Percentiles rank a stretch among this genome's conserved stretches.
These are phyloP conservation scores for Pammene fasciana DNA, from an alignment of 2,888 invertebrate species.

Conservation along the genomic window DNA sequence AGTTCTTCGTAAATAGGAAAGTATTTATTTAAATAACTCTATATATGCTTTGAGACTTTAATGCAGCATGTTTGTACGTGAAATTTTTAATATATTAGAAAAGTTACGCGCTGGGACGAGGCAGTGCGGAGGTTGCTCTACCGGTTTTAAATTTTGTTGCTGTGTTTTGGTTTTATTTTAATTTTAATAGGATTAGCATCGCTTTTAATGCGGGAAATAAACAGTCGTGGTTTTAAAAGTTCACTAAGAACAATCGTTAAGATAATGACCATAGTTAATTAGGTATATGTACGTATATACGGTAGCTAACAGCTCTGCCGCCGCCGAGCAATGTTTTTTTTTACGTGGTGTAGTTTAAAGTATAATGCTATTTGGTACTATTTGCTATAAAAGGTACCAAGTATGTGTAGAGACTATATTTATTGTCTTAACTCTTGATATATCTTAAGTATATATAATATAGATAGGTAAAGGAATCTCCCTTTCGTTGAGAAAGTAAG, in stretches of 20 bases:
- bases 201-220: constrained; percentile 59
- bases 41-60: constrained; percentile 55
- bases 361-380: neutral
- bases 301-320: constrained; percentile 5
- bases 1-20: constrained; percentile 46
- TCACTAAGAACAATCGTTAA: constrained; percentile 61
- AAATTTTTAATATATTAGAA: constrained; percentile 73
- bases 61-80: constrained; percentile 63
- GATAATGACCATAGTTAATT: constrained; percentile 52
- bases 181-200: constrained; percentile 63
- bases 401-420: no score
- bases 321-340: neutral
- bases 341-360: neutral
- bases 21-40: constrained; percentile 54
- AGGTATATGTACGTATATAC: no score
- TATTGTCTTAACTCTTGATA: no score
- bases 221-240: constrained; percentile 60
- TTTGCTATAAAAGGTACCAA: neutral
- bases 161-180: constrained; percentile 58
- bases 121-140: constrained; percentile 51
- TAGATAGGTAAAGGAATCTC: no score
- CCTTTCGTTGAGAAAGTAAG: no score
- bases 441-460: no score
- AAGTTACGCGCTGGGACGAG: constrained; percentile 60
- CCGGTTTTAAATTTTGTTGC: constrained; percentile 68